A percentile compares a stretch with the other conserved stretches of the same genome.
These are phyloP conservation scores for Epicampocera succincta DNA, from an alignment of 2,888 invertebrate species.

Conservation along the genomic window DNA sequence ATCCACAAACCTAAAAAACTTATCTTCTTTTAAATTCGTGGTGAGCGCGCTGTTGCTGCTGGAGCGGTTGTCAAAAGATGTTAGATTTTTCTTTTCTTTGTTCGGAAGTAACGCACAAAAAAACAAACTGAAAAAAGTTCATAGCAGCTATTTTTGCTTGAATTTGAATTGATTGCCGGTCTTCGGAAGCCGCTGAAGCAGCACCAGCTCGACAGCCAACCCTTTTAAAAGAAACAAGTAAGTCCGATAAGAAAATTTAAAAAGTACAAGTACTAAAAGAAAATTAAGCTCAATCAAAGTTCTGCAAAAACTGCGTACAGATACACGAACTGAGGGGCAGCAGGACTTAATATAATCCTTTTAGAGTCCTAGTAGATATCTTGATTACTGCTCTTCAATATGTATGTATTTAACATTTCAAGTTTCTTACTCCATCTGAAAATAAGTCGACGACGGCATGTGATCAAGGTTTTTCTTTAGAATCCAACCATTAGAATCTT, in stretches of 20 bases:
- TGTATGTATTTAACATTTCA: too few relatives aligned
- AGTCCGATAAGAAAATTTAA: not conserved
- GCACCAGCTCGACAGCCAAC: slow-evolving; percentile 65
- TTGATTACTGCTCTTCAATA: too few relatives aligned
- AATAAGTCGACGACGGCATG: too few relatives aligned
- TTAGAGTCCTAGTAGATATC: too few relatives aligned
- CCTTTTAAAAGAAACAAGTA: slow-evolving; percentile 57
- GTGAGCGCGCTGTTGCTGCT: slow-evolving; percentile 74
- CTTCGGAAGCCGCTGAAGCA: slow-evolving; percentile 69
- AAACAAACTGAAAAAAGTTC: not conserved
- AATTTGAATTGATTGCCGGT: not conserved
- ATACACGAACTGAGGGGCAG: too few relatives aligned
- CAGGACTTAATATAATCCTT: too few relatives aligned
- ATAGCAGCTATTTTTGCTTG: not conserved
- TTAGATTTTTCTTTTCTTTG: not conserved
- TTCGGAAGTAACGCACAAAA: slow-evolving; percentile 2
- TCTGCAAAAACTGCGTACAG: too few relatives aligned
- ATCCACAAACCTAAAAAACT: not conserved
- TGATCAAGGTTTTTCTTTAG: too few relatives aligned
- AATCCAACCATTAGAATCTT: too few relatives aligned
- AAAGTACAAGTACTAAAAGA: too few relatives aligned
- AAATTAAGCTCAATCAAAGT: too few relatives aligned
- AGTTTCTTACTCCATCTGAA: too few relatives aligned
- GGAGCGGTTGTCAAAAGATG: slow-evolving; percentile 66
- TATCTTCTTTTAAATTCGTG: slow-evolving; percentile 70